Percentiles rank a stretch among this genome's conserved stretches.
These are phyloP conservation scores for Morelia viridis DNA, from an alignment of 2,797 vertebrate species.

Conservation along the genomic window DNA sequence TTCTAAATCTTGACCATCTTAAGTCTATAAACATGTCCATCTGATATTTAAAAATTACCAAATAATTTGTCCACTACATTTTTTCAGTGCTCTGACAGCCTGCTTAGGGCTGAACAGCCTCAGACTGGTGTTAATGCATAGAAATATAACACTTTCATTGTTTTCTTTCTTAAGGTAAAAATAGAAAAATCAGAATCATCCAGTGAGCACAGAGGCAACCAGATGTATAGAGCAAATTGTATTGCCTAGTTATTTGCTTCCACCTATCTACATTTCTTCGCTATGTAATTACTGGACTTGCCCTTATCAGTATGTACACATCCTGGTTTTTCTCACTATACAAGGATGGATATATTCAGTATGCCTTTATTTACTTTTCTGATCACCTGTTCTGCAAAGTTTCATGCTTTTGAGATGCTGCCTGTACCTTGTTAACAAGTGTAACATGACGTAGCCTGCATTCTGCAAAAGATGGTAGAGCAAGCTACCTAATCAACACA, in stretches of 20 bases:
- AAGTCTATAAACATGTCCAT: rapidly evolving
- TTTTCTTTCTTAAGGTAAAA: not conserved
- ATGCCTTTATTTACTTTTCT: not conserved
- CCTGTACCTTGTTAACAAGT: not conserved
- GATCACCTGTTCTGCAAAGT: not conserved
- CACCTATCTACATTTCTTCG: not conserved
- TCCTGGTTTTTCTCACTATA: slow-evolving; percentile 7
- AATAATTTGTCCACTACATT: not conserved
- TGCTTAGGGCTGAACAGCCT: not conserved
- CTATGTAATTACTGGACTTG: not conserved
- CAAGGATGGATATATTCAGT: rapidly evolving
- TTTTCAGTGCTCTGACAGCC: not conserved
- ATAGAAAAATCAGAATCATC: not conserved
- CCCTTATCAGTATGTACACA: not conserved
- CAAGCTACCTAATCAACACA: not conserved
- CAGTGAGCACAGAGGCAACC: not conserved
- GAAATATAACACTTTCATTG: not conserved
- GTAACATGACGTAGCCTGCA: not conserved
- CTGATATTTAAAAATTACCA: not conserved
- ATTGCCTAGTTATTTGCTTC: not conserved
- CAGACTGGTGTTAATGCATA: not conserved
- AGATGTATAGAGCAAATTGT: not conserved
- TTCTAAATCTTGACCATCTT: not conserved
- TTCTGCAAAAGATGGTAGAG: not conserved
- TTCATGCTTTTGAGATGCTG: not conserved